Evolutionary conservation across 1,140 invertebrate species (phyloP).

Genomic region (Pseudomyrmex cubaensis): DNA sequence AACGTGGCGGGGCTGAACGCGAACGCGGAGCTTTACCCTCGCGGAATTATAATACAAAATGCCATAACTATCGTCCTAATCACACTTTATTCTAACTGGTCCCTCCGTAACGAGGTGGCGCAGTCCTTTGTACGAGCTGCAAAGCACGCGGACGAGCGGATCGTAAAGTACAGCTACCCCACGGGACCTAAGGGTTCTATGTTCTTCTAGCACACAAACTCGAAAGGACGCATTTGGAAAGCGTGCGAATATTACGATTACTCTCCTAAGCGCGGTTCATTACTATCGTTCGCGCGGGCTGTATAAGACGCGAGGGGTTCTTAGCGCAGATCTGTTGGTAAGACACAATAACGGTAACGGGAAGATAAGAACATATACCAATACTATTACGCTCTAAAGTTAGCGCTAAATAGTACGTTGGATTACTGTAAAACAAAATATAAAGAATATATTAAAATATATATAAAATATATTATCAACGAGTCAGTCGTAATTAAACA

Average conservation of each 20-base stretch:
- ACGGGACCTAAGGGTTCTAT: slow-evolving; percentile 72
- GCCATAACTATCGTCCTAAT: slow-evolving; percentile 85
- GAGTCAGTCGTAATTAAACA: too few relatives aligned
- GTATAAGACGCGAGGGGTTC: slow-evolving; percentile 66
- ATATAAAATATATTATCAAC: too few relatives aligned
- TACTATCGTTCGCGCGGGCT: slow-evolving; percentile 68
- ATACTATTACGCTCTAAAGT: slow-evolving; percentile 1
- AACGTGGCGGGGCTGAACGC: neutral
- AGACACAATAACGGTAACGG: slow-evolving; percentile 58
- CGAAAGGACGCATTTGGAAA: slow-evolving; percentile 75
- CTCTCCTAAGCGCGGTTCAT: slow-evolving; percentile 76
- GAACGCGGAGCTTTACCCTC: slow-evolving; percentile 73
- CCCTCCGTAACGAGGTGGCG: slow-evolving; percentile 82
- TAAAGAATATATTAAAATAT: neutral
- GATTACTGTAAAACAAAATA: slow-evolving; percentile 5
- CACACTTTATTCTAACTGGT: slow-evolving; percentile 85
- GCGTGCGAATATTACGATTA: slow-evolving; percentile 75
- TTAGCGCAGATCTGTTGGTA: slow-evolving; percentile 64
- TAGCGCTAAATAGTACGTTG: neutral
- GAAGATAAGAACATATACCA: slow-evolving; percentile 19
- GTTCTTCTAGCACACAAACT: slow-evolving; percentile 72
- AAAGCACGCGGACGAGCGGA: slow-evolving; percentile 78
- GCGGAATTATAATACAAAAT: slow-evolving; percentile 84
- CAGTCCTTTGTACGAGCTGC: slow-evolving; percentile 76
- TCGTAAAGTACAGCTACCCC: slow-evolving; percentile 83